Evolutionary conservation across 2,113 vertebrate genomes (phyloP).

Genomic region (Eurystomus gularis): DNA sequence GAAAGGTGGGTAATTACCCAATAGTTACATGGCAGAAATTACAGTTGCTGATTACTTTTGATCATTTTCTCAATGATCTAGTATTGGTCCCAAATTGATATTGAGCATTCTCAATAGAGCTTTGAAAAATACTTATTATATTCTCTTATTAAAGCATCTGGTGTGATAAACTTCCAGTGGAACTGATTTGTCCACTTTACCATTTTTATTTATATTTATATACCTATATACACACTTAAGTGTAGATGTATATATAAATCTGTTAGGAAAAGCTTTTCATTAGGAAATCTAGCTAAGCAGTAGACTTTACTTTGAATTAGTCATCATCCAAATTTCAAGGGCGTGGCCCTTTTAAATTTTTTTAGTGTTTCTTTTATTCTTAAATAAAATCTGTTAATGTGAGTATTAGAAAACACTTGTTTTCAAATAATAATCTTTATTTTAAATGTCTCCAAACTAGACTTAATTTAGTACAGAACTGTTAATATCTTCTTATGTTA

Average conservation of each 20-base stretch:
- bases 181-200: not conserved
- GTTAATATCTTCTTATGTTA: not conserved
- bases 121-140: not conserved
- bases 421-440: not conserved
- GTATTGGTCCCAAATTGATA: not conserved
- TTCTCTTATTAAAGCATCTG: not conserved
- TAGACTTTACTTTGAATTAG: not conserved
- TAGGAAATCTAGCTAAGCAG: not conserved
- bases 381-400: not conserved
- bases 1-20: not conserved
- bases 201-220: not conserved
- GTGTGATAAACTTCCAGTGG: not conserved
- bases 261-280: not conserved
- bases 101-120: not conserved
- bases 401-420: not conserved
- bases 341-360: not conserved
- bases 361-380: not conserved
- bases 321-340: not conserved
- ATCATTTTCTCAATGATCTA: not conserved
- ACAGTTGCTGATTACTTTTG: not conserved
- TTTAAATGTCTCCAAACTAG: not conserved
- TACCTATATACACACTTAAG: rapidly evolving
- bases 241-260: not conserved
- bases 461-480: not conserved
- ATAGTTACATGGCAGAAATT: not conserved